phyloP scores from a whole-genome alignment of 2,888 invertebrate species.

The Xestoiulus laeticollis region DNA sequence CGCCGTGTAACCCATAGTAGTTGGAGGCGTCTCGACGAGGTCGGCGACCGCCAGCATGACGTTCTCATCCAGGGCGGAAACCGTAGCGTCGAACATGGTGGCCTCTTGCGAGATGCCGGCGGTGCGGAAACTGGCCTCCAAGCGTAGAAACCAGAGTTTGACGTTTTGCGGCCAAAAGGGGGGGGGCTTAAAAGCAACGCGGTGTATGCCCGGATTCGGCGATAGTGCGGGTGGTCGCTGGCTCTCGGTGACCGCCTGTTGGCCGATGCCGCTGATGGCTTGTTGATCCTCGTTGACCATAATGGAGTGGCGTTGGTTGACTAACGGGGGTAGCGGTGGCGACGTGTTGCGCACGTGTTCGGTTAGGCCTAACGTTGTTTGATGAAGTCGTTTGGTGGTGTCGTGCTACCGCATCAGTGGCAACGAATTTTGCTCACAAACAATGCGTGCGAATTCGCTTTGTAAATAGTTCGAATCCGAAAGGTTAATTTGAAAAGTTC shows the following conservation, averaged over 20 bases:
- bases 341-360: too few species aligned
- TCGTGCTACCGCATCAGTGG: too few species aligned
- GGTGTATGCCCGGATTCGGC: background rate
- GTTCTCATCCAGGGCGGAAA: background rate
- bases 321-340: too few species aligned
- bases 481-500: too few species aligned
- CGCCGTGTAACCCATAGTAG: background rate
- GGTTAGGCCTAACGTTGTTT: too few species aligned
- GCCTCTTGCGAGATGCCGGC: background rate
- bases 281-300: background rate
- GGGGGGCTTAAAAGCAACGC: background rate
- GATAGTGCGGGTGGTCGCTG: background rate
- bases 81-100: background rate
- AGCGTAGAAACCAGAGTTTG: background rate
- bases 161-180: background rate
- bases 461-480: too few species aligned
- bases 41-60: background rate
- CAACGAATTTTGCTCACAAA: too few species aligned
- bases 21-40: background rate
- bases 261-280: background rate
- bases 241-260: background rate
- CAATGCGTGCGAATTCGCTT: too few species aligned
- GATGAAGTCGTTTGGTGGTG: too few species aligned
- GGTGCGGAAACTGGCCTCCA: background rate
- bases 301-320: too few species aligned